Evolutionary conservation across 2,888 invertebrate species (phyloP), one percentile per base, ranked within the genome.

Genomic region (Vanessa cardui): DNA sequence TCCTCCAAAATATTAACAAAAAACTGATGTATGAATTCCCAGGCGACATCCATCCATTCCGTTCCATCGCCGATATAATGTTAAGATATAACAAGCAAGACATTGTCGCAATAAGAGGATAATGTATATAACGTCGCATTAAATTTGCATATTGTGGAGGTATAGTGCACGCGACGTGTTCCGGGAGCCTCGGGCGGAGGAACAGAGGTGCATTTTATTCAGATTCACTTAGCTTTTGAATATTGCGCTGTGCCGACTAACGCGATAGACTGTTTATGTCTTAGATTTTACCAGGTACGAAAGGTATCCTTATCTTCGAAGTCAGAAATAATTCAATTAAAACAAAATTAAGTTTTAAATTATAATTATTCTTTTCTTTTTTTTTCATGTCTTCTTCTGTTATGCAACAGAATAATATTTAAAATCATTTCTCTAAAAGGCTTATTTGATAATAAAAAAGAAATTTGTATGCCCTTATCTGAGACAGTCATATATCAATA

Each of bases 111-210:
- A 59, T 45, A 65, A 59, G 52, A 59, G 64, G 44, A n/a, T 62
- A 45, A 47, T 47, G 18, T 26, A 21, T 52, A 16, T 54, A 54
- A 54, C 52, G 60, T 59, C 54, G 65, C 60, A 65, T 65, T 59
- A 60, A 60, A 65, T 65, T 65, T 65, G 54, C 65, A 65, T 65
- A 60, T 50, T 60, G 52, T 52, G 33, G 52, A 60, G 59, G 45
- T 50, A 50, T 26, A 58, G 50, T 52, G 26, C 59, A 49, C 16
- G 26, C 56, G 33, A 21, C 49, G 44, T 44, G 33, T n/a, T 47
- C 31, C 21, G 0, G 20, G 20, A 20, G 56, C 56, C 56, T 9
- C 56, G 39, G 54, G 56, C 56, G 1, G 52, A 21, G 21, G 50
- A 47, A 18, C 50, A 21, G 12, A 21, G 50, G 21, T 54, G 52